Conservation (phyloP, 2,888 invertebrate species). For the Dorcus parallelipipedus region DNA sequence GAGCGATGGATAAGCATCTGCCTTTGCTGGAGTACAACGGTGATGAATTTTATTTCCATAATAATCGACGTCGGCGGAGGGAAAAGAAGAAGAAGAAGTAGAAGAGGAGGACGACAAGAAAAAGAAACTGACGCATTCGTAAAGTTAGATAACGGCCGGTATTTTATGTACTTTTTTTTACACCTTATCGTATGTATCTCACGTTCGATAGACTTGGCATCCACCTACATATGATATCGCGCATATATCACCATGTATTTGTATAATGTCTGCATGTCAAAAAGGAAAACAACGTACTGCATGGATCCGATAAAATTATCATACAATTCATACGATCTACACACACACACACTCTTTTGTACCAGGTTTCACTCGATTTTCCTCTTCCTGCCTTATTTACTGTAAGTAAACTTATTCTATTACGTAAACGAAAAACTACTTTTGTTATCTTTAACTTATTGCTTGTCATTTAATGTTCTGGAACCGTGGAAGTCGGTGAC, state of each 20-base stretch:
- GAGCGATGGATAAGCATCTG: too few relatives aligned
- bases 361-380: too few relatives aligned
- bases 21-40: background rate
- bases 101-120: constrained; percentile 5
- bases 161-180: constrained; percentile 38
- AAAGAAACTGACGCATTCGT: constrained; percentile 37
- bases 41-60: constrained; percentile 12
- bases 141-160: constrained; percentile 18
- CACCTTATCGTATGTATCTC: constrained; percentile 34
- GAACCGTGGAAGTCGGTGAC: background rate
- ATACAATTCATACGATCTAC: background rate
- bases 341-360: too few relatives aligned
- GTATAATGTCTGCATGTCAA: constrained; percentile 40
- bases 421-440: too few relatives aligned
- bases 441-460: too few relatives aligned
- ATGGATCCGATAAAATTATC: constrained; percentile 9
- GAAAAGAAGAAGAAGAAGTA: constrained; percentile 6
- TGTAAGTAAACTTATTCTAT: too few relatives aligned
- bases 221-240: constrained; percentile 39
- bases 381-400: too few relatives aligned
- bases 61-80: constrained; percentile 5
- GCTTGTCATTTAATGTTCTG: too few relatives aligned
- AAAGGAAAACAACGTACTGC: constrained; percentile 24
- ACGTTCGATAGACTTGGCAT: constrained; percentile 41
- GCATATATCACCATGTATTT: constrained; percentile 42